Conservation (phyloP, 1,140 invertebrate genomes). For the Oreohelix idahoensis region DNA sequence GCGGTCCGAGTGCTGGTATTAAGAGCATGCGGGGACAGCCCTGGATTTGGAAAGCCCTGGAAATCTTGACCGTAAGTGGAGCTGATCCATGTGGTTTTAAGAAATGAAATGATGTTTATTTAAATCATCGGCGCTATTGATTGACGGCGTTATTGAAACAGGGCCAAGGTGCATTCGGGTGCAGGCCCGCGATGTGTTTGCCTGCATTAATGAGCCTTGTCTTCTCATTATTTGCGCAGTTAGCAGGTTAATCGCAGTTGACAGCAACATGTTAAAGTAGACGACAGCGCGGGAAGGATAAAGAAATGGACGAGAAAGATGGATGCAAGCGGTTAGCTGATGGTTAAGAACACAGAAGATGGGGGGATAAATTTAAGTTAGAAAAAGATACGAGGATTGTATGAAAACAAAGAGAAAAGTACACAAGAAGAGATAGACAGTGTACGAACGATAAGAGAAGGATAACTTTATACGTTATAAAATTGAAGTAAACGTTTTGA, state of each 20-base stretch:
- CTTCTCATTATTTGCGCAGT: neutral
- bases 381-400: too few relatives aligned
- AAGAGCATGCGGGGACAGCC: neutral
- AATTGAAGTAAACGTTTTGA: too few relatives aligned
- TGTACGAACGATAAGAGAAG: too few relatives aligned
- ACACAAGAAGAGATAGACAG: too few relatives aligned
- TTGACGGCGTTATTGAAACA: neutral
- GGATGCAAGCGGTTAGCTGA: too few relatives aligned
- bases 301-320: neutral
- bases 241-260: neutral
- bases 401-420: too few relatives aligned
- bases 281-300: neutral
- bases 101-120: constrained; percentile 18
- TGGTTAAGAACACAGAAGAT: too few relatives aligned
- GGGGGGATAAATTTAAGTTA: too few relatives aligned
- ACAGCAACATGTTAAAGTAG: neutral
- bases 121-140: neutral
- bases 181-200: neutral
- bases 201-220: neutral
- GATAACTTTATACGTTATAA: too few relatives aligned
- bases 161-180: neutral
- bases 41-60: neutral
- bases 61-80: constrained; percentile 3
- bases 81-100: neutral
- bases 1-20: neutral